Evolutionary conservation across 2,797 vertebrate species (phyloP).

Genomic region (Spinibarbus caldwelli): DNA sequence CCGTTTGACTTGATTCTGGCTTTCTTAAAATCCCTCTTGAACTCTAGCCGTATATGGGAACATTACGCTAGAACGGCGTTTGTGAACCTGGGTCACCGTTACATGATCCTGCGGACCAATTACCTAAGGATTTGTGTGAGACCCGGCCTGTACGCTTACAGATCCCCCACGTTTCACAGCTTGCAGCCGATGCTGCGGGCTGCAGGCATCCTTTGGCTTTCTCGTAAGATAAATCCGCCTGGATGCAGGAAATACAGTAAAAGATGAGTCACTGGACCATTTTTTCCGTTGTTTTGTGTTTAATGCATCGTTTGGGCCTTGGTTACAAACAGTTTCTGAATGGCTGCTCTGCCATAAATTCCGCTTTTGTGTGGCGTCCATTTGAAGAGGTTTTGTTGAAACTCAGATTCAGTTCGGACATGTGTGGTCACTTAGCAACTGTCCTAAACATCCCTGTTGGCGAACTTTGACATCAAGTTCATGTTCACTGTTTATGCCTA

Average conservation of each 20-base stretch:
- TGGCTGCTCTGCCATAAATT: conserved; percentile 1
- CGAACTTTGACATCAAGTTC: not conserved
- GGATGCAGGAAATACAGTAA: conserved; percentile 18
- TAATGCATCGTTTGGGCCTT: conserved; percentile 16
- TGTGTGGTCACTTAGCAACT: not conserved
- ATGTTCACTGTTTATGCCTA: not conserved
- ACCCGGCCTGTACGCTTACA: not conserved
- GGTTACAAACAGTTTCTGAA: conserved; percentile 38
- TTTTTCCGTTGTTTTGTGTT: conserved; percentile 1
- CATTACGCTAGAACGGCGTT: not conserved
- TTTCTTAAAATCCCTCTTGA: not conserved
- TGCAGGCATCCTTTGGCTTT: conserved; percentile 1
- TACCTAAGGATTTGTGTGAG: not conserved
- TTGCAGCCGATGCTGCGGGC: not conserved
- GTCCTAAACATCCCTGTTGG: not conserved
- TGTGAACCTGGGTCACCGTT: not conserved
- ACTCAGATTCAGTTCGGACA: conserved; percentile 22
- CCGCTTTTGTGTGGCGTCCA: not conserved
- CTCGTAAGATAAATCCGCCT: conserved; percentile 4
- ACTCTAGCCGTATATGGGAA: not conserved
- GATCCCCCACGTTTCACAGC: not conserved
- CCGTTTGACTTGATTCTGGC: not conserved
- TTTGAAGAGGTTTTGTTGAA: conserved; percentile 23
- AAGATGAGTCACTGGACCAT: conserved; percentile 18
- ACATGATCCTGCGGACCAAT: not conserved